Conservation (phyloP, 2,113 vertebrate species). For the Protomyctophum bolini region DNA sequence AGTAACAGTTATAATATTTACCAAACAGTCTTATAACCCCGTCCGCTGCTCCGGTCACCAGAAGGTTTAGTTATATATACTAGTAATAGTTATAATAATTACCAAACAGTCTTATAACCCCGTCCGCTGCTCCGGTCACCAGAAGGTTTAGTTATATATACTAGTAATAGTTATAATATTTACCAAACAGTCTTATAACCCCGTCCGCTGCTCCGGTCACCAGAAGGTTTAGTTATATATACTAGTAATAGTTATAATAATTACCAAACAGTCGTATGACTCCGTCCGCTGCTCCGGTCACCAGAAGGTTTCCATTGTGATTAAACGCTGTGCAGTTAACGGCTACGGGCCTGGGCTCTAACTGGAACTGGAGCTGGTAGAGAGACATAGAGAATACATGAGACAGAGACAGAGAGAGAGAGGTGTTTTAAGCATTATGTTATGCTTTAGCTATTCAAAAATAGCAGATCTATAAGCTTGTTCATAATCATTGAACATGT, state of each 20-base stretch:
- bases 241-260: conserved; percentile 14
- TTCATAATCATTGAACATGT: not conserved
- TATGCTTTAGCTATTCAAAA: too few relatives aligned
- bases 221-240: too few relatives aligned
- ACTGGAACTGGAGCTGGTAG: conserved; percentile 89
- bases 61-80: too few relatives aligned
- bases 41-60: conserved; percentile 40
- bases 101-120: conserved; percentile 94
- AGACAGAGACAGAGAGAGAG: not conserved
- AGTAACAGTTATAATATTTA: conserved; percentile 54
- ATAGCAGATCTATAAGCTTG: too few relatives aligned
- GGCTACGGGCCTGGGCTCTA: conserved; percentile 92
- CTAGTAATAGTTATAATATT: conserved; percentile 17
- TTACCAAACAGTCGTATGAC: conserved; percentile 92
- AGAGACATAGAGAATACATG: conserved; percentile 29
- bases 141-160: too few relatives aligned
- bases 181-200: conserved; percentile 92
- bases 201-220: conserved; percentile 68
- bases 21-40: conserved; percentile 93
- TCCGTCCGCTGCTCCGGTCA: conserved; percentile 94
- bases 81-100: conserved; percentile 18
- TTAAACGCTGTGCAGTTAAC: conserved; percentile 97
- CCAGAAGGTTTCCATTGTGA: conserved; percentile 96
- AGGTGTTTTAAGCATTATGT: too few relatives aligned
- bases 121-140: conserved; percentile 57